phyloP scores from a whole-genome alignment of 2,888 invertebrate genomes.

The Vannuccia rotundouncinata region DNA sequence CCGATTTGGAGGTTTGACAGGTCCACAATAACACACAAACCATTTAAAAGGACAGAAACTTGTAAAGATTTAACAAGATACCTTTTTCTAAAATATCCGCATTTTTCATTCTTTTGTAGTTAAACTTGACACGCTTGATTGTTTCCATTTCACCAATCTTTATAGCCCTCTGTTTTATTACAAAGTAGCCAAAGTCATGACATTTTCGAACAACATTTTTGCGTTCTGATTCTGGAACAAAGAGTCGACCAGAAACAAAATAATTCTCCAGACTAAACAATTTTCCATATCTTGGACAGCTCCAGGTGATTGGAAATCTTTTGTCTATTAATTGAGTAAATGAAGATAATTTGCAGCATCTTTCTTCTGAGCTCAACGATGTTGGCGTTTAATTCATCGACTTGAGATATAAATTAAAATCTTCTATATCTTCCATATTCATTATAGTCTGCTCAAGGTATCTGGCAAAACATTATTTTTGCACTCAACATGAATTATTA shows the following conservation, averaged over 20 bases:
- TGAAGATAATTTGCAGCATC: background rate
- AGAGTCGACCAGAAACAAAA: background rate
- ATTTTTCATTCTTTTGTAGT: background rate
- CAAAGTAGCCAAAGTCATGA: constrained; percentile 21
- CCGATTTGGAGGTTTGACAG: constrained; percentile 6
- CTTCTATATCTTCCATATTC: background rate
- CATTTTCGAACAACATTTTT: background rate
- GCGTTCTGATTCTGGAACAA: constrained; percentile 27
- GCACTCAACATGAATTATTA: background rate
- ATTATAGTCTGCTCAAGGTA: constrained; percentile 23
- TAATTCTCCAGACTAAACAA: background rate
- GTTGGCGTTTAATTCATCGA: constrained; percentile 1
- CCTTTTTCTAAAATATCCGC: background rate
- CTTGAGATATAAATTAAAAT: constrained; percentile 9
- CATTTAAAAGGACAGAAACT: constrained; percentile 22
- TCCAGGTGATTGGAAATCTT: background rate
- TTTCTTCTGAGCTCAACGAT: constrained; percentile 13
- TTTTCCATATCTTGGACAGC: constrained; percentile 5
- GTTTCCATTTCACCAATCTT: constrained; percentile 21
- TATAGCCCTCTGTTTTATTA: background rate
- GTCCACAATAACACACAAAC: constrained; percentile 20
- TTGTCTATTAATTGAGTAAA: background rate
- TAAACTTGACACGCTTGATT: background rate
- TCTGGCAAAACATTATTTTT: constrained; percentile 25
- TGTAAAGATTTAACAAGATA: background rate